Percentiles rank a stretch among this genome's conserved stretches.
Evolutionary conservation across 2,888 invertebrate species (phyloP).

Genomic region (Eupithecia insigniata): DNA sequence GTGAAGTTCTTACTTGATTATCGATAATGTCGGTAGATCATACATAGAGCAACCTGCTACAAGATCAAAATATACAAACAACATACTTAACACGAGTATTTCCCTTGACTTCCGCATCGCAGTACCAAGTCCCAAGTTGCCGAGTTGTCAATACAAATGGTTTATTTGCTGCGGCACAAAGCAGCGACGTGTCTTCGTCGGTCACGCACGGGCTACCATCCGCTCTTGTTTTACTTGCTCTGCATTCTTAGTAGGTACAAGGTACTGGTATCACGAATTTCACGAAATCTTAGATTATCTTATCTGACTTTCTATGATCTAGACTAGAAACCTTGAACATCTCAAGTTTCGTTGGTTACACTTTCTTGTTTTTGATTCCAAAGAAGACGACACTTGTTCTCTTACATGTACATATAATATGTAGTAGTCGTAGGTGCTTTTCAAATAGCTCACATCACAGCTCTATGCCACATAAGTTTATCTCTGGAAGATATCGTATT

Average conservation of each 20-base stretch:
- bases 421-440: background rate
- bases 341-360: background rate
- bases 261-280: conserved; percentile 13
- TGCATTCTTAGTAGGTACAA: conserved; percentile 60
- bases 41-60: background rate
- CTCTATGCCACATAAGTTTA: background rate
- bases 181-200: conserved; percentile 56
- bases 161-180: conserved; percentile 59
- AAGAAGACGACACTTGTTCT: background rate
- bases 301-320: background rate
- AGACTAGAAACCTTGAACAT: background rate
- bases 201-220: conserved; percentile 68
- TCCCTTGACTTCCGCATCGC: conserved; percentile 31
- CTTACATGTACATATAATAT: background rate
- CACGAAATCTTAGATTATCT: background rate
- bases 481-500: background rate
- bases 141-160: conserved; percentile 52
- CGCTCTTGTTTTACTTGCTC: conserved; percentile 64
- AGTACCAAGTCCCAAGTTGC: conserved; percentile 22
- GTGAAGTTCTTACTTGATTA: too few species aligned
- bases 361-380: background rate
- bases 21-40: too few species aligned
- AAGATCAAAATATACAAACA: background rate
- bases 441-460: background rate
- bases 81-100: background rate